Evolutionary conservation across 1,140 invertebrate species (phyloP).

Genomic region (Heliconius hermathena): DNA sequence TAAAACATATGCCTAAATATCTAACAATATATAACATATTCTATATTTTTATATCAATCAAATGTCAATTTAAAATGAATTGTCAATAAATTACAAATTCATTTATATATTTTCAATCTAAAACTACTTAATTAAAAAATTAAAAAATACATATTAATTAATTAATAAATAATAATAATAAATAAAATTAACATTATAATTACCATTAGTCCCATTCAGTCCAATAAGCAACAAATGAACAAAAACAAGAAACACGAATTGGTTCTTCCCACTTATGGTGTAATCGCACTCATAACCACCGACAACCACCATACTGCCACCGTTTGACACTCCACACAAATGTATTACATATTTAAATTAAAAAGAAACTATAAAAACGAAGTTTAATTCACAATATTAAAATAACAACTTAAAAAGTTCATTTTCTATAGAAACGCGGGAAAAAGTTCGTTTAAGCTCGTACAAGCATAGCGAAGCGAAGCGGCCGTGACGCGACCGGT

Average conservation of each 20-base stretch:
- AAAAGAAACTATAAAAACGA: conserved; percentile 16
- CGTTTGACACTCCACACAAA: conserved; percentile 60
- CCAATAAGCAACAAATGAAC: conserved; percentile 78
- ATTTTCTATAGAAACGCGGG: conserved; percentile 49
- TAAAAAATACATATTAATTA: no score
- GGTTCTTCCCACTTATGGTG: conserved; percentile 75
- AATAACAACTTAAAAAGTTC: conserved; percentile 38
- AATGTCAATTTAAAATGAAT: no score
- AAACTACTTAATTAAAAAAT: no score
- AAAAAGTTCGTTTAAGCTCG: conserved; percentile 60
- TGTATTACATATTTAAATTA: conserved; percentile 67
- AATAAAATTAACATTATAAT: conserved; percentile 45
- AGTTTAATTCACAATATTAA: conserved; percentile 34
- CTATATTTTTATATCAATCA: no score
- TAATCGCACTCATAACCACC: conserved; percentile 78
- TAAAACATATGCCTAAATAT: no score
- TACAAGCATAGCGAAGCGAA: conserved; percentile 52
- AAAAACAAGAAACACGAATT: conserved; percentile 77
- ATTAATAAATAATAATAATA: neutral
- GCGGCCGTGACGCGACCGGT: conserved; percentile 58
- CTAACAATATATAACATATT: no score
- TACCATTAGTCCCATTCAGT: conserved; percentile 78
- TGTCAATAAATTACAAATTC: no score
- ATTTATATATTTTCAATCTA: no score
- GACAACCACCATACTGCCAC: conserved; percentile 79